Evolutionary conservation across 2,888 invertebrate genomes (phyloP).

Genomic region (Scelioninae gen. 2): DNA sequence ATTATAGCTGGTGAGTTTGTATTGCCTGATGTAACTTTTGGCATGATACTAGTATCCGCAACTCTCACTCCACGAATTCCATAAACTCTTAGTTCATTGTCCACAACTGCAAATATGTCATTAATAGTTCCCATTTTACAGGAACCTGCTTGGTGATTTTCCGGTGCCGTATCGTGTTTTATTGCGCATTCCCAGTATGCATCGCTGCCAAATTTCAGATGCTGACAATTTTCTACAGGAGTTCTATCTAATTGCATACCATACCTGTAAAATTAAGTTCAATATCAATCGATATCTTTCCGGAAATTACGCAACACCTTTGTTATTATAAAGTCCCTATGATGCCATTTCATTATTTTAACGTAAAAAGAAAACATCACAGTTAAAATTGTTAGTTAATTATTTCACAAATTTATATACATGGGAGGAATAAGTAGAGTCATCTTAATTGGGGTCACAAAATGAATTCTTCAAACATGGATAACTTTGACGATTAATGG

Average conservation of each 20-base stretch:
- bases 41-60: slow-evolving; percentile 79
- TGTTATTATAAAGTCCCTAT: too few species aligned
- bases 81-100: slow-evolving; percentile 76
- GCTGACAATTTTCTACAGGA: slow-evolving; percentile 85
- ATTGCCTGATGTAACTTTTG: slow-evolving; percentile 77
- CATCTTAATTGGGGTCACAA: too few species aligned
- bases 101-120: slow-evolving; percentile 79
- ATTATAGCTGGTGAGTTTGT: slow-evolving; percentile 78
- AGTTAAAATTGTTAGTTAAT: too few species aligned
- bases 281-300: too few species aligned
- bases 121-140: slow-evolving; percentile 80
- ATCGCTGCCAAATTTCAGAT: slow-evolving; percentile 82
- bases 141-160: slow-evolving; percentile 81
- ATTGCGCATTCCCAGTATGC: slow-evolving; percentile 80
- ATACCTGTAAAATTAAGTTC: slow-evolving; percentile 78
- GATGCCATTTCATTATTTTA: too few species aligned
- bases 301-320: too few species aligned
- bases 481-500: too few species aligned
- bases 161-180: slow-evolving; percentile 79
- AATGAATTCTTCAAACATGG: too few species aligned
- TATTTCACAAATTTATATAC: too few species aligned
- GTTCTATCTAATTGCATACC: slow-evolving; percentile 86
- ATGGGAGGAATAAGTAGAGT: too few species aligned
- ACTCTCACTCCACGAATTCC: slow-evolving; percentile 77
- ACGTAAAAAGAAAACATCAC: too few species aligned